A percentile compares a stretch with the other conserved stretches of the same genome.
phyloP scores from a whole-genome alignment of 2,113 vertebrate species.

The Campylomormyrus tamandua region DNA sequence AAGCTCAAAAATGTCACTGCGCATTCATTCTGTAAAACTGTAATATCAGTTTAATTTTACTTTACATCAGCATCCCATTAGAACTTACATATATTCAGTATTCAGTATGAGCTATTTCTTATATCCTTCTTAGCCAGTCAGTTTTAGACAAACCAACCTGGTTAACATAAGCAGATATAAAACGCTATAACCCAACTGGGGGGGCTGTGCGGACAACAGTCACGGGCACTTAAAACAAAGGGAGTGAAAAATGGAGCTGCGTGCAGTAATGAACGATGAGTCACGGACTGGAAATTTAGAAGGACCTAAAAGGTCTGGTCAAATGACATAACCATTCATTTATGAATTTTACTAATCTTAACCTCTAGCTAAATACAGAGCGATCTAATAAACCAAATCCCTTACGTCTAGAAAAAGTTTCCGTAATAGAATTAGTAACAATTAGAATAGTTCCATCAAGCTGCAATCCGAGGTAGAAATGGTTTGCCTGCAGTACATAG shows the following conservation, averaged over 20 bases:
- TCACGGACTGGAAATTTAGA: not conserved
- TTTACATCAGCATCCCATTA: not conserved
- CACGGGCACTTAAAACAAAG: not conserved
- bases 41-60: not conserved
- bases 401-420: not conserved
- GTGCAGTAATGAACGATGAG: not conserved
- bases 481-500: not conserved
- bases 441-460: not conserved
- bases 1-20: not conserved
- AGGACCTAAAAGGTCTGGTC: not conserved
- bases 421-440: not conserved
- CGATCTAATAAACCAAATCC: not conserved
- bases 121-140: not conserved
- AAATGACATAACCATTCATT: not conserved
- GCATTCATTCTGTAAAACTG: not conserved
- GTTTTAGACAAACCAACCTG: not conserved
- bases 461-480: not conserved
- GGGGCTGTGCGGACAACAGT: not conserved
- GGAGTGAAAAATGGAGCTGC: not conserved
- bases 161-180: not conserved
- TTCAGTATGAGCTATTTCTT: not conserved
- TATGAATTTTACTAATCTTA: not conserved
- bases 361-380: not conserved
- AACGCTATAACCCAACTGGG: not conserved
- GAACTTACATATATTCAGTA: not conserved